phyloP scores from a whole-genome alignment of 2,888 invertebrate genomes.

The Cephus pygmeus region DNA sequence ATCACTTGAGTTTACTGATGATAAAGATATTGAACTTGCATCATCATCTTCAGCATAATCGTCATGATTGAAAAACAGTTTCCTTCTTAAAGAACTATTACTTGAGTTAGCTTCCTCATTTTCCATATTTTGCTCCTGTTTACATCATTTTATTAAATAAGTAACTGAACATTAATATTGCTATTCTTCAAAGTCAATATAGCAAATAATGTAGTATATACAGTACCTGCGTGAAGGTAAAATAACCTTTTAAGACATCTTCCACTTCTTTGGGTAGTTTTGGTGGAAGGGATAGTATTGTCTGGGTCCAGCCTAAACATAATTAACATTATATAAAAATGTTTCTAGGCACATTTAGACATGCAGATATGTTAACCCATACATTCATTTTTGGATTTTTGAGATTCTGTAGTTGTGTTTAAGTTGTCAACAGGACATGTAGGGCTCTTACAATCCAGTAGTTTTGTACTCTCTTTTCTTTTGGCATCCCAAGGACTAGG shows the following conservation, averaged over 20 bases:
- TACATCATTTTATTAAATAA: background rate
- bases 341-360: background rate
- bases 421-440: constrained; percentile 29
- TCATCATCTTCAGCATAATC: constrained; percentile 39
- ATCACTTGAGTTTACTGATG: constrained; percentile 43
- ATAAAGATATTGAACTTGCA: constrained; percentile 38
- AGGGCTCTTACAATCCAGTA: constrained; percentile 39
- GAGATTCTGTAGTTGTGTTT: constrained; percentile 32
- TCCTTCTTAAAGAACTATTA: constrained; percentile 58
- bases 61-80: constrained; percentile 55
- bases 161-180: background rate
- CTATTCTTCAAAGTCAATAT: background rate
- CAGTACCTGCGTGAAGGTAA: constrained; percentile 69
- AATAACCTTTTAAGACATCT: constrained; percentile 73
- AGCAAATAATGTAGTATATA: constrained; percentile 6
- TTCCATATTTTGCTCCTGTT: constrained; percentile 56
- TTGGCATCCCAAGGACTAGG: constrained; percentile 69
- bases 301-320: constrained; percentile 73
- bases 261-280: constrained; percentile 73
- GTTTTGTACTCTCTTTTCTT: constrained; percentile 31
- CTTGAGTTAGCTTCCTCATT: constrained; percentile 56
- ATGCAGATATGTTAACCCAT: constrained; percentile 15
- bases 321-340: constrained; percentile 13
- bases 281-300: constrained; percentile 74
- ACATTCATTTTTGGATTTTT: constrained; percentile 51